Evolutionary conservation across 53 echinoderm and acorn worm species (phyloP).

Genomic region (Actinopyga echinites): DNA sequence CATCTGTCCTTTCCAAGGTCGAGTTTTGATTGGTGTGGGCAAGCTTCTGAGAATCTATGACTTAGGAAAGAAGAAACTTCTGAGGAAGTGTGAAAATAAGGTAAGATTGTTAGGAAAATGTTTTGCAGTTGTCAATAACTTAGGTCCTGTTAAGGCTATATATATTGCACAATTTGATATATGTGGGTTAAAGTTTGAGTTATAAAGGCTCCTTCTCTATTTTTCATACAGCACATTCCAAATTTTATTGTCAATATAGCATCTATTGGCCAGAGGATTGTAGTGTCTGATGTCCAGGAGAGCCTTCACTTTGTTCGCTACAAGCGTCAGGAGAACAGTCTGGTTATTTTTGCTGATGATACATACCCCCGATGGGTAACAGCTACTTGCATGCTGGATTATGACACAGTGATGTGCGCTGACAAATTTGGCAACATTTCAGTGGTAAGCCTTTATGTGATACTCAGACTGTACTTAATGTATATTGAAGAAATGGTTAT

Average conservation of each 20-base stretch:
- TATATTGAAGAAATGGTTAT: too few species aligned
- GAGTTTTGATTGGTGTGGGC: conserved; percentile 88
- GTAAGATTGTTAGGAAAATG: conserved; percentile 36
- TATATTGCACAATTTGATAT: too few species aligned
- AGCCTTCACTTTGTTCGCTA: conserved; percentile 95
- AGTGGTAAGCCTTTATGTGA: conserved; percentile 80
- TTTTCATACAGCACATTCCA: conserved; percentile 80
- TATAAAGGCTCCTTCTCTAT: not conserved
- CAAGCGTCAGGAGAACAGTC: conserved; percentile 92
- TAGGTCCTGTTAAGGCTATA: too few species aligned
- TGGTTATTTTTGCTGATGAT: conserved; percentile 97
- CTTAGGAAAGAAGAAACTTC: conserved; percentile 95
- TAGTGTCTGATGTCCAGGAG: conserved; percentile 98
- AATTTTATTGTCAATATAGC: conserved; percentile 92
- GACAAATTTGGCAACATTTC: conserved; percentile 97
- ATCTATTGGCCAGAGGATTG: conserved; percentile 78
- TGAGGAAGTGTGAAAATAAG: conserved; percentile 98
- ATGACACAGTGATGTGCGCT: conserved; percentile 85
- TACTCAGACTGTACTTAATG: too few species aligned
- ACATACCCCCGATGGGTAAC: conserved; percentile 92
- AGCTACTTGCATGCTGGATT: conserved; percentile 79
- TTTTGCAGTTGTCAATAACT: not conserved
- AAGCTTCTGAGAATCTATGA: conserved; percentile 93
- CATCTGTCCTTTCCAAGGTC: conserved; percentile 96
- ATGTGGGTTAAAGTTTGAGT: too few species aligned